Evolutionary conservation across 2,113 vertebrate genomes (phyloP).

Genomic region (Nycticorax nycticorax): DNA sequence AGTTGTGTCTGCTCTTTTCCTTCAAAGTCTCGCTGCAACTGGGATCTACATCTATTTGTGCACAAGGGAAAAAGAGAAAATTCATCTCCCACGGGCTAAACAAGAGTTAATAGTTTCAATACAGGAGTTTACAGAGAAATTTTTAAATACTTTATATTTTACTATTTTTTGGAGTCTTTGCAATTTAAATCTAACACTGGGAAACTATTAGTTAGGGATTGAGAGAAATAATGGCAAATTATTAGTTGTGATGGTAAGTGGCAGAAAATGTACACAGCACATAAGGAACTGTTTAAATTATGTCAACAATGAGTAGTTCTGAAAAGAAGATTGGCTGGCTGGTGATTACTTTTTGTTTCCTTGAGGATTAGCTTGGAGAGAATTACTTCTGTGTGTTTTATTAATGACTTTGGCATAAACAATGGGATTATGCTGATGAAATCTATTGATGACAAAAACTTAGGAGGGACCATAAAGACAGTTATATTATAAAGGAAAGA

Average conservation of each 20-base stretch:
- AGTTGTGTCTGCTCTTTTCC: not conserved
- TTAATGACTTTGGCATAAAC: not conserved
- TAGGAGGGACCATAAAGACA: not conserved
- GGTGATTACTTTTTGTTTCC: not conserved
- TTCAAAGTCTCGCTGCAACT: not conserved
- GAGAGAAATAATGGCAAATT: not conserved
- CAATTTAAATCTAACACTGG: not conserved
- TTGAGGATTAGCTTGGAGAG: not conserved
- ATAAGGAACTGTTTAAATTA: not conserved
- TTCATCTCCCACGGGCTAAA: not conserved
- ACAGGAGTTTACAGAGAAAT: not conserved
- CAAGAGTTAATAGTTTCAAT: not conserved
- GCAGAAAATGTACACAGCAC: not conserved
- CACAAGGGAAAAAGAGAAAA: not conserved
- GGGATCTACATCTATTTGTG: not conserved
- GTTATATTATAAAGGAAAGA: not conserved
- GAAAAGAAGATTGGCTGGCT: not conserved
- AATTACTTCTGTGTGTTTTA: not conserved
- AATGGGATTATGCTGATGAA: not conserved
- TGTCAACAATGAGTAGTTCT: not conserved
- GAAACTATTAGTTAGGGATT: not conserved
- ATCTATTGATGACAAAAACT: not conserved
- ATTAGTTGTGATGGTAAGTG: not conserved
- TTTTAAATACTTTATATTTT: not conserved
- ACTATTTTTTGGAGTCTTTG: not conserved